Percentiles rank a stretch among this genome's conserved stretches.
These are phyloP conservation scores for Drosophila fuyamai DNA, from an alignment of 1,140 invertebrate species.

Conservation along the genomic window DNA sequence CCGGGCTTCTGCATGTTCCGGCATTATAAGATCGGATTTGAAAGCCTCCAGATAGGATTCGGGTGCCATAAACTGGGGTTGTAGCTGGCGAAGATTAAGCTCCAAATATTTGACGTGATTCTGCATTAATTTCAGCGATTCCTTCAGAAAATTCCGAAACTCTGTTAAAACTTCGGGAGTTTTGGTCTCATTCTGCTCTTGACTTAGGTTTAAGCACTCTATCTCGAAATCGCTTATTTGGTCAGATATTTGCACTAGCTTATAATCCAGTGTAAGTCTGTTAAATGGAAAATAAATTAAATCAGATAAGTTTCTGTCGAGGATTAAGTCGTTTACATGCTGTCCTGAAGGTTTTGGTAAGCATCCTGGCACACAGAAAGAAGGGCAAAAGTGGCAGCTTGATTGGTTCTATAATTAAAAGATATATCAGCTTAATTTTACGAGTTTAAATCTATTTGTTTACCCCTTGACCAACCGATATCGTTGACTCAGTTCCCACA, in stretches of 20 bases:
- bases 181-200: not conserved
- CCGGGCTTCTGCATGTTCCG: not conserved
- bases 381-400: slow-evolving; percentile 20
- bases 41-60: slow-evolving; percentile 9
- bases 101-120: slow-evolving; percentile 17
- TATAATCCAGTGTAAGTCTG: not conserved
- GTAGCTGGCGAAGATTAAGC: slow-evolving; percentile 3
- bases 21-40: not conserved
- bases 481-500: slow-evolving; percentile 59
- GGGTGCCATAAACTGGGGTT: not conserved
- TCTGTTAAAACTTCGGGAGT: not conserved
- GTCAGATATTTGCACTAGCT: not conserved
- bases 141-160: not conserved
- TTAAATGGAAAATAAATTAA: not conserved
- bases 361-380: slow-evolving; percentile 25
- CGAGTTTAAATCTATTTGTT: not conserved
- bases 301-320: not conserved
- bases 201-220: not conserved
- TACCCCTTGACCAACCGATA: slow-evolving; percentile 46
- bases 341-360: not conserved
- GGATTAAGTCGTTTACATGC: slow-evolving; percentile 9
- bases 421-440: not conserved
- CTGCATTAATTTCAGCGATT: not conserved
- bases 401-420: slow-evolving; percentile 19
- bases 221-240: not conserved